Percentiles rank a stretch among this genome's conserved stretches.
These are phyloP conservation scores for Rhyacichthys aspro DNA, from an alignment of 2,797 vertebrate genomes.

Conservation along the genomic window DNA sequence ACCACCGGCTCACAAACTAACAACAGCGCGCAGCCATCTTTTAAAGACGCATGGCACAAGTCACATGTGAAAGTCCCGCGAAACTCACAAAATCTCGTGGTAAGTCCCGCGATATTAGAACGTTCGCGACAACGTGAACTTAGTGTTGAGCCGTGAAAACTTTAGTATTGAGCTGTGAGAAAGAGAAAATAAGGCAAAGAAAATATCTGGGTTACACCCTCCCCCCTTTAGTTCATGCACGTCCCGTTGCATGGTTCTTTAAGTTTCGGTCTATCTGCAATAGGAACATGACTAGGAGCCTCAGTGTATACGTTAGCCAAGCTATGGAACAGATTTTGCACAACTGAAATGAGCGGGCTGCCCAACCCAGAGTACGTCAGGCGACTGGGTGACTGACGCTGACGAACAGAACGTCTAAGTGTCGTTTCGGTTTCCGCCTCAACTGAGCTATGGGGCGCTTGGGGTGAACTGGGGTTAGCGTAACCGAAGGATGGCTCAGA, in stretches of 20 bases:
- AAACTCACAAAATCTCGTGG: too few relatives aligned
- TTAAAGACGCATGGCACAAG: too few relatives aligned
- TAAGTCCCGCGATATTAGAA: too few relatives aligned
- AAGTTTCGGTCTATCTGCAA: not conserved
- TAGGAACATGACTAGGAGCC: not conserved
- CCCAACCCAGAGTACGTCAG: not conserved
- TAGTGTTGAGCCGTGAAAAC: too few relatives aligned
- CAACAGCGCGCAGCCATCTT: too few relatives aligned
- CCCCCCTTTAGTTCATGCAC: constrained; percentile 1
- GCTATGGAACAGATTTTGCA: not conserved
- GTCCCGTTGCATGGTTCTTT: not conserved
- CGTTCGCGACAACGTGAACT: too few relatives aligned
- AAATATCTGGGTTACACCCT: not conserved
- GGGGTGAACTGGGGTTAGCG: too few relatives aligned
- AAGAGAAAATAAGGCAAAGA: not conserved
- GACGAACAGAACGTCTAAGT: too few relatives aligned
- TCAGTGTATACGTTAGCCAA: not conserved
- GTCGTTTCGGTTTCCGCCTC: not conserved
- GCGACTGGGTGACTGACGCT: not conserved
- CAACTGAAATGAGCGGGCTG: not conserved
- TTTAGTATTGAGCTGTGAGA: too few relatives aligned
- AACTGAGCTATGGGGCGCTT: not conserved
- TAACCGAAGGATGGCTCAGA: too few relatives aligned
- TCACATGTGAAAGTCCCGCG: too few relatives aligned
- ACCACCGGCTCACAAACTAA: too few relatives aligned